Base-by-base conservation (phyloP, 2,113 vertebrate genomes). In the Centropus unirufus region DNA sequence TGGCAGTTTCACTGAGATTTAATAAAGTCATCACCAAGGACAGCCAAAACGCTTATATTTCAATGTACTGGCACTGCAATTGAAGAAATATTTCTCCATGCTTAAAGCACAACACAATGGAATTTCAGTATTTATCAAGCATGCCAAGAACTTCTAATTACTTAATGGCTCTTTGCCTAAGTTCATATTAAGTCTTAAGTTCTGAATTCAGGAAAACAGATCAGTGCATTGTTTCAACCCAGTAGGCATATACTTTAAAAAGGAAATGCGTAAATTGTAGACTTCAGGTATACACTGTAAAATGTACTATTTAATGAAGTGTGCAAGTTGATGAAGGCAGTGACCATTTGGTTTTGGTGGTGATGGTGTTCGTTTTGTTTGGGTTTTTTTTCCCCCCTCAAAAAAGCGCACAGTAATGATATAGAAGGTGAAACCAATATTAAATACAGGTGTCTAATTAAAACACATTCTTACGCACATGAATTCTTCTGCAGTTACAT, bases 381-480 rank as follows among this genome's bases (percentile, higher is more conserved):
- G 16, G 47, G 21, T 23, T 22, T 49, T 49, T 49, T 49, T 55
- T 29, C 74, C 47, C 44, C 23, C 34, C 30, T 42, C 21, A 8
- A 64, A 32, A 63, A 83, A 88, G 52, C 55, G 75, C 85, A 22
- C 22, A 5, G 34, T 94, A 97, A 90, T 51, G 78, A 92, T 40
- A 87, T 39, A 95, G 89, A 87, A 96, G 88, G 62, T 82, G 57
- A 98, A 97, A 87, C 39, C 49, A 96, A 64, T 90, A 84, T 94
- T 90, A 96, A 98, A 91, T 92, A 84, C 96, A 97, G 96, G 95
- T 97, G 73, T 95, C 95, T 94, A 95, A 97, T 97, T 98, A 97
- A 97, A 97, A 70, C 91, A 61, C 46, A 29, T 96, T 97, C 95
- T 91, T 93, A 61, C 58, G 52, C 96, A 96, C 90, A 85, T 44